A percentile compares a stretch with the other conserved stretches of the same genome.
Conservation (phyloP, 2,888 invertebrate species). For the Oscheius sp. region DNA sequence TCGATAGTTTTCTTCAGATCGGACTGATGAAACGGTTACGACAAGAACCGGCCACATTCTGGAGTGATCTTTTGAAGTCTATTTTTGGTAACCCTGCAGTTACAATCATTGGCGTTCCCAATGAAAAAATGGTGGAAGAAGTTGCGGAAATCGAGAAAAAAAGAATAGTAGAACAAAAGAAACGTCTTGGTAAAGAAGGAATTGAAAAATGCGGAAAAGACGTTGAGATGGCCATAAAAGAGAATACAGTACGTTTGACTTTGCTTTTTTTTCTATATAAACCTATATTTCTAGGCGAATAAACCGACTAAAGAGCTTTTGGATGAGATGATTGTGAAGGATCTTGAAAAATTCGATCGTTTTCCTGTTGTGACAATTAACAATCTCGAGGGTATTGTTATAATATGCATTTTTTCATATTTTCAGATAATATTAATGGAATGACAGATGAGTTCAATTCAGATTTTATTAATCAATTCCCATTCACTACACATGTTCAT, state of each 20-base stretch:
- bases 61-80: slow-evolving; percentile 77
- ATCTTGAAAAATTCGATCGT: slow-evolving; percentile 78
- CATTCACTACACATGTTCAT: slow-evolving; percentile 59
- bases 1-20: no score
- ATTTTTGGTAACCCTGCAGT: slow-evolving; percentile 54
- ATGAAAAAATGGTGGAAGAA: slow-evolving; percentile 76
- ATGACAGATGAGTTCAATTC: background rate
- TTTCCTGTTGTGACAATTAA: slow-evolving; percentile 47
- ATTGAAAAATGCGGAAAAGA: slow-evolving; percentile 77
- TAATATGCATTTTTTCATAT: slow-evolving; percentile 8
- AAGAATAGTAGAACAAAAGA: slow-evolving; percentile 79
- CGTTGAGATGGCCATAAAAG: slow-evolving; percentile 79
- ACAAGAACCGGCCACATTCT: slow-evolving; percentile 78
- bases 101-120: slow-evolving; percentile 76
- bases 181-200: slow-evolving; percentile 79
- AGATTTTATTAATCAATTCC: slow-evolving; percentile 46
- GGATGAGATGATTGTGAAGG: slow-evolving; percentile 81
- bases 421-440: background rate
- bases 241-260: slow-evolving; percentile 78
- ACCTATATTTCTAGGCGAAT: slow-evolving; percentile 48
- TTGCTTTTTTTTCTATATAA: background rate
- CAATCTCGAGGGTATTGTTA: slow-evolving; percentile 8
- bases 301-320: slow-evolving; percentile 80
- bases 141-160: slow-evolving; percentile 77
- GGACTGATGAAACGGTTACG: slow-evolving; percentile 73